Percentiles rank a stretch among this genome's conserved stretches.
phyloP scores from a whole-genome alignment of 2,113 vertebrate species.

The Peromyscus leucopus region DNA sequence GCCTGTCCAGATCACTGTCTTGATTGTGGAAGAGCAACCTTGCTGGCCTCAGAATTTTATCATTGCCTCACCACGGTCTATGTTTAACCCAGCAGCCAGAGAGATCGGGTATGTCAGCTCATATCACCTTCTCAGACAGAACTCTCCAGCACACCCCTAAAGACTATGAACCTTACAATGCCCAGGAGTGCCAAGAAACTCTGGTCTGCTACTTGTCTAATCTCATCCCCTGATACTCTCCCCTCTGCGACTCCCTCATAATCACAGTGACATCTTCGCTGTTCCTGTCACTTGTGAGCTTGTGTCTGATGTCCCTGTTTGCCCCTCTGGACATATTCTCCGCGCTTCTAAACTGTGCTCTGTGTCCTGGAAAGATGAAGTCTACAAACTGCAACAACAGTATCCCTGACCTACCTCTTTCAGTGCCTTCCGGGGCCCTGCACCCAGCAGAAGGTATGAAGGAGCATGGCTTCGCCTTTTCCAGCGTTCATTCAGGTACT shows the following conservation, averaged over 20 bases:
- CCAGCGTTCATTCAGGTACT: too few relatives aligned
- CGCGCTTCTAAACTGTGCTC: background rate
- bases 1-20: background rate
- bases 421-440: background rate
- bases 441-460: background rate
- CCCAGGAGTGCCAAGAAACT: background rate
- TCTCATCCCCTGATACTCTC: background rate
- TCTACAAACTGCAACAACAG: rapidly evolving
- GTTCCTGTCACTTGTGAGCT: background rate
- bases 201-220: background rate
- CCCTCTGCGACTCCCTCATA: rapidly evolving
- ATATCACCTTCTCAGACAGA: background rate
- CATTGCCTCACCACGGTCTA: background rate
- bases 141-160: background rate
- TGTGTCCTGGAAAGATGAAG: background rate
- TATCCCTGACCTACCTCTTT: background rate
- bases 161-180: background rate
- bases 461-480: background rate
- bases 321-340: background rate
- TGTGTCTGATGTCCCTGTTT: background rate
- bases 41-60: background rate
- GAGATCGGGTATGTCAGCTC: background rate
- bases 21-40: background rate
- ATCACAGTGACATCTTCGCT: background rate
- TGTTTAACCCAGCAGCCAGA: background rate